Base-by-base conservation (phyloP, 2,888 invertebrate species). In the Drosophila neonasuta region DNA sequence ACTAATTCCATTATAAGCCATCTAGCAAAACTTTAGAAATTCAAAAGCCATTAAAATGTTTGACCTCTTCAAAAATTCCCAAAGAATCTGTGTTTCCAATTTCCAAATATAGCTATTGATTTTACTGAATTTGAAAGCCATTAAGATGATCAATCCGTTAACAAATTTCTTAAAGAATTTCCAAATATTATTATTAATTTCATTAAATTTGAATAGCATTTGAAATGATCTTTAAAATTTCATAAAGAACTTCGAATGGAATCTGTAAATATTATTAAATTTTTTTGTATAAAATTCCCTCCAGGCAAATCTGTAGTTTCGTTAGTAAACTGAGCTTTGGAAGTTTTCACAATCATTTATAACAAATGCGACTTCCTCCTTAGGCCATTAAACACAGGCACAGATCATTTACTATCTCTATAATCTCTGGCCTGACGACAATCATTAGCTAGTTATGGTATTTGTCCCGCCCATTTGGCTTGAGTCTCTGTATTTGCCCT, bases 401-500 rank as follows among this genome's bases (percentile, higher is more conserved):
- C n/a, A 55, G 41, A 67, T 68, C 68, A 44, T 57, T 57, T 56
- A 36, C 49, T 15, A 46, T 13, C 44, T 45, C 8, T 24, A 50
- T 24, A 44, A 63, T 45, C 20, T 61, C 36, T 11, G 36, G 66
- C 39, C 54, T 59, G 71, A 65, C 65, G 45, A 71, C 73, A 74
- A 65, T 65, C 71, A 70, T 74, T 75, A 75, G 73, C 58, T 64
- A 49, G 73, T 61, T 58, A 60, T 64, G 60, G 57, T 32, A 74
- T 64, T 57, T 64, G 62, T 34, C 44, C 46, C 67, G 57, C 71
- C 71, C 71, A 45, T 56, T 54, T 44, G 45, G 17, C 52, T 17
- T 42, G 34, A 30, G 13, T 51, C 42, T 39, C 36, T 61, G 58
- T 24, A 24, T 58, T 73, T 61, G 73, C 65, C 71, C 61, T 17